phyloP scores from a whole-genome alignment of 2,113 vertebrate genomes.

The human (Homo sapiens) region DNA sequence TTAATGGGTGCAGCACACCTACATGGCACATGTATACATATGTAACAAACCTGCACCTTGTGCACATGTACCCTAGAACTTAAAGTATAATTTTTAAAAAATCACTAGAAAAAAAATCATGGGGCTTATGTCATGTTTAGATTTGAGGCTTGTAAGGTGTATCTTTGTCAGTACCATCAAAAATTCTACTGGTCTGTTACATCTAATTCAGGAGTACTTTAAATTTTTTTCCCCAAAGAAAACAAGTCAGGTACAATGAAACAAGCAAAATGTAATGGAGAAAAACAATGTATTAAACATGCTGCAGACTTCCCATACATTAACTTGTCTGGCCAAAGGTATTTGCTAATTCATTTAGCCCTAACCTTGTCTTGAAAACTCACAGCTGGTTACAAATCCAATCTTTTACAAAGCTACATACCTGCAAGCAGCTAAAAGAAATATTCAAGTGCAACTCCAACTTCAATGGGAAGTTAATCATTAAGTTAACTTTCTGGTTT shows the following conservation, averaged over 20 bases:
- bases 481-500: slow-evolving; percentile 33
- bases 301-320: slow-evolving; percentile 51
- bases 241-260: not conserved
- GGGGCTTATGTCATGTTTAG: not conserved
- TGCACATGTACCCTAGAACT: too few relatives aligned
- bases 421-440: slow-evolving; percentile 36
- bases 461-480: slow-evolving; percentile 35
- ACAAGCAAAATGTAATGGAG: not conserved
- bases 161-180: not conserved
- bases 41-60: too few relatives aligned
- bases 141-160: not conserved
- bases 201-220: not conserved
- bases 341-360: slow-evolving; percentile 59
- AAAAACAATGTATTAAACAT: slow-evolving; percentile 24
- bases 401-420: slow-evolving; percentile 51
- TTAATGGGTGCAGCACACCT: too few relatives aligned
- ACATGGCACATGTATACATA: too few relatives aligned
- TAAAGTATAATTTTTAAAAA: not conserved
- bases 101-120: not conserved
- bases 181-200: not conserved
- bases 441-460: slow-evolving; percentile 25
- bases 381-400: slow-evolving; percentile 55
- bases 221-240: not conserved
- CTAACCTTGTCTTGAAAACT: slow-evolving; percentile 61
- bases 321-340: slow-evolving; percentile 53